Evolutionary conservation across 2,888 invertebrate genomes (phyloP).

Genomic region (Oxyteleia sp.): DNA sequence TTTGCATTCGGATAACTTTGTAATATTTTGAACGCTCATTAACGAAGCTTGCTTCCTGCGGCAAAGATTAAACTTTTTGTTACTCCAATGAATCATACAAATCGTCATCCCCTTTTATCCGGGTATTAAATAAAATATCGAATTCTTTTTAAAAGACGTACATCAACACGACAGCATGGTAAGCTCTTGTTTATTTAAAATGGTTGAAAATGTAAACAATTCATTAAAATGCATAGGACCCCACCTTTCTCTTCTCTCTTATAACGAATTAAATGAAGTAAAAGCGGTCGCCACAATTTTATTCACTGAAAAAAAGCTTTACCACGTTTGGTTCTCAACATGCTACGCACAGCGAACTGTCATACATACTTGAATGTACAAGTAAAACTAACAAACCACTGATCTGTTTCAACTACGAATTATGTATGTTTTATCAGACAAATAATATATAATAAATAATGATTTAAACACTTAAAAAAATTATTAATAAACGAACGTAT

Average conservation of each 20-base stretch:
- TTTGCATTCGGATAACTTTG: no score
- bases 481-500: no score
- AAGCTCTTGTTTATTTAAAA: constrained; percentile 47
- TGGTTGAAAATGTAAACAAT: constrained; percentile 40
- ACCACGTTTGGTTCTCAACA: constrained; percentile 28
- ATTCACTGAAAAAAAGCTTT: constrained; percentile 44
- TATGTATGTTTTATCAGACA: constrained; percentile 30
- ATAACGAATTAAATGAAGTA: constrained; percentile 48
- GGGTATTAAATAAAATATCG: constrained; percentile 36
- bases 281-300: constrained; percentile 52
- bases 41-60: no score
- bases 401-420: constrained; percentile 14
- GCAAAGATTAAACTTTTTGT: no score
- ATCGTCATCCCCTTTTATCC: constrained; percentile 13
- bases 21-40: no score
- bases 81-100: no score
- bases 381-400: constrained; percentile 43
- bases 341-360: constrained; percentile 18
- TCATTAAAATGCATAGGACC: constrained; percentile 49
- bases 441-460: no score
- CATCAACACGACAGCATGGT: constrained; percentile 16
- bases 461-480: no score
- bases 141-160: constrained; percentile 25
- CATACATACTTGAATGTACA: constrained; percentile 33
- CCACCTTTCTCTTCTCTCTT: constrained; percentile 29